phyloP scores from a whole-genome alignment of 2,113 vertebrate genomes.

The Lichenostomus cassidix region DNA sequence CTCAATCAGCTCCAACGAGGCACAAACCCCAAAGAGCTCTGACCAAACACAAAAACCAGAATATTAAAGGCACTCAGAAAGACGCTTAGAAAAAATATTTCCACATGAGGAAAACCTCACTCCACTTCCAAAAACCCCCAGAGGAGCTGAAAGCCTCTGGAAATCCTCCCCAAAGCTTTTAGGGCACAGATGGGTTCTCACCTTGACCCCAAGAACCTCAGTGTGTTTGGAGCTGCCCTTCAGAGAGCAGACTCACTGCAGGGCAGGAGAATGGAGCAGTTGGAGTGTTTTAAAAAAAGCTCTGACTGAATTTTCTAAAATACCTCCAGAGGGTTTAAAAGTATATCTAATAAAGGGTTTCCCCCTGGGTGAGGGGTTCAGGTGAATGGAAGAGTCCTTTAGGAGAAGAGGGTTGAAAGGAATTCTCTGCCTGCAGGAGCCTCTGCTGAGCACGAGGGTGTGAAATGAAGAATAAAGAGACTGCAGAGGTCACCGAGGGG shows the following conservation, averaged over 20 bases:
- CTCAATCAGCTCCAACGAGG: not conserved
- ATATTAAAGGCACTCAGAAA: not conserved
- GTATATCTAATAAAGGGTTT: fast-evolving
- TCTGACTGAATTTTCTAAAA: not conserved
- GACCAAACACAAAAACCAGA: not conserved
- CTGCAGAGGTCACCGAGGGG: not conserved
- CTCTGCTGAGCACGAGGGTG: not conserved
- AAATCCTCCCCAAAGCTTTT: not conserved
- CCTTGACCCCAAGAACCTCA: not conserved
- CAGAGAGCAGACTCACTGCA: not conserved
- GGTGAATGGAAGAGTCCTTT: not conserved
- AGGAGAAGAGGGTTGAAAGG: not conserved
- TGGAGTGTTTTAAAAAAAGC: not conserved
- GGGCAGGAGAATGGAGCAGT: not conserved
- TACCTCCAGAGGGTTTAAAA: not conserved
- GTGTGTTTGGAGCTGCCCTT: not conserved
- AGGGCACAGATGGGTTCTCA: not conserved
- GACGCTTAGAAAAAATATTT: too few species aligned
- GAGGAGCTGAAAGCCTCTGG: not conserved
- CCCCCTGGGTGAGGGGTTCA: fast-evolving
- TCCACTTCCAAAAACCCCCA: not conserved
- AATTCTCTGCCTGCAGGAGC: not conserved
- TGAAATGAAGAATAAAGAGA: not conserved
- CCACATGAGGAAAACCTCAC: not conserved
- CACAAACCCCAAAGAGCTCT: not conserved